Base-by-base conservation (phyloP, 2,797 vertebrate species). In the Mormyrus hasselquistii region DNA sequence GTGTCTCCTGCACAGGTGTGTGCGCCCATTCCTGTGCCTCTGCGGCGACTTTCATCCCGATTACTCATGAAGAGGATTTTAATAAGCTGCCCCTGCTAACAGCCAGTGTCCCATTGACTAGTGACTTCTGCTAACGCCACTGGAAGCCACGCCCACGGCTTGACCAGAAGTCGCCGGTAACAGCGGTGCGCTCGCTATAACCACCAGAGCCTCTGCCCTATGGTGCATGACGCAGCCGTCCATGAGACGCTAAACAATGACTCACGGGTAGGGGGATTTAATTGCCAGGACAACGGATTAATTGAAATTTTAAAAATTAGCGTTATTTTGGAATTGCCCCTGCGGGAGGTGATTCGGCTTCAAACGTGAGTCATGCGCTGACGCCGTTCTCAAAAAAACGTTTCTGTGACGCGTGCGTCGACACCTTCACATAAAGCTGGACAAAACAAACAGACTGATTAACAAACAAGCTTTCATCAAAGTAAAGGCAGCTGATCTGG, bases 51-150 rank as follows among this genome's bases (percentile, higher is more conserved):
- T 86, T 53, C 29, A 12, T 59, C 85, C 53, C 49, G n/a, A 29
- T 89, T 85, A 29, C 29, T 86, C 47, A 65, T 25, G 25, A 19
- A 87, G 59, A 86, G 47, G 57, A 29, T 41, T 50, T 62, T 86
- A 65, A 53, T 89, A 73, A 25, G 57, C 29, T 62, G 47, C 47
- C 47, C 53, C 41, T 47, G 53, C 38, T 87, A 22, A 14, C 44
- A 85, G 57, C 29, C 86, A 87, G 22, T 50, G 44, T 55, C 50
- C 84, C 47, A 86, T 86, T 86, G 84, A 86, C 49, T 86, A 34
- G 34, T 4, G 14, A 22, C 86, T 87, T 53, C 53, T 53, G 86
- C 86, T 55, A n/a, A 87, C 86, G 7, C 86, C 52, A 38, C 29
- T 59, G 29, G 86, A 19, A 38, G 52, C 86, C 29, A 29, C 34